Conservation (phyloP, 2,797 vertebrate genomes). For the Merluccius polli region DNA sequence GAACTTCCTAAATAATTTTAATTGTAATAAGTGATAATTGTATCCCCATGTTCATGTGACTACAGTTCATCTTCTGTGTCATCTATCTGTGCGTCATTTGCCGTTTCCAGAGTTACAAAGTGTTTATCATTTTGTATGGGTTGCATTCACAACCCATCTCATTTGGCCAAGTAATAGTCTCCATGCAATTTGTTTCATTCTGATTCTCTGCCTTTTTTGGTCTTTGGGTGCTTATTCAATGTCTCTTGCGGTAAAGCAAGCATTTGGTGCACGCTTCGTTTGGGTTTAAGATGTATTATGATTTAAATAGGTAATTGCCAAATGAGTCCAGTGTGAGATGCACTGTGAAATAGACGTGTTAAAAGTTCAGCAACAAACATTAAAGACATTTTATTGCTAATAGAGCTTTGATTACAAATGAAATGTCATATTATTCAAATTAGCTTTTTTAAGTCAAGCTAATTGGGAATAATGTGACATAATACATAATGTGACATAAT, state of each 20-base stretch:
- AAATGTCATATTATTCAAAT: not conserved
- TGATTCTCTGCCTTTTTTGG: not conserved
- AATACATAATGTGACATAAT: too few species aligned
- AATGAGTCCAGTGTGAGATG: not conserved
- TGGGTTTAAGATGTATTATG: not conserved
- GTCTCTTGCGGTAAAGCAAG: too few species aligned
- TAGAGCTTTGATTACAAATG: not conserved
- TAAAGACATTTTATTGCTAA: not conserved
- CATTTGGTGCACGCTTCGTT: too few species aligned
- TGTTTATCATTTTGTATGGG: not conserved
- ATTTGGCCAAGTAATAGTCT: not conserved
- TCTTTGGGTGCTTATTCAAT: too few species aligned
- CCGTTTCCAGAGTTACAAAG: not conserved
- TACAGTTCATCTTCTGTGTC: not conserved
- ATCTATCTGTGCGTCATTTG: not conserved
- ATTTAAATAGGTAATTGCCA: not conserved
- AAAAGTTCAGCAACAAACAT: not conserved
- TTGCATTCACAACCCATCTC: not conserved
- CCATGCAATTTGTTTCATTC: not conserved
- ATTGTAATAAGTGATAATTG: not conserved
- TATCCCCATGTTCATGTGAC: not conserved
- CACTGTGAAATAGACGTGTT: not conserved
- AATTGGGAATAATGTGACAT: not conserved
- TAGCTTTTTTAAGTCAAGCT: not conserved
- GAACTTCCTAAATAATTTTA: not conserved